phyloP scores from a whole-genome alignment of 2,888 invertebrate species.

The Lasioglossum villosulum region DNA sequence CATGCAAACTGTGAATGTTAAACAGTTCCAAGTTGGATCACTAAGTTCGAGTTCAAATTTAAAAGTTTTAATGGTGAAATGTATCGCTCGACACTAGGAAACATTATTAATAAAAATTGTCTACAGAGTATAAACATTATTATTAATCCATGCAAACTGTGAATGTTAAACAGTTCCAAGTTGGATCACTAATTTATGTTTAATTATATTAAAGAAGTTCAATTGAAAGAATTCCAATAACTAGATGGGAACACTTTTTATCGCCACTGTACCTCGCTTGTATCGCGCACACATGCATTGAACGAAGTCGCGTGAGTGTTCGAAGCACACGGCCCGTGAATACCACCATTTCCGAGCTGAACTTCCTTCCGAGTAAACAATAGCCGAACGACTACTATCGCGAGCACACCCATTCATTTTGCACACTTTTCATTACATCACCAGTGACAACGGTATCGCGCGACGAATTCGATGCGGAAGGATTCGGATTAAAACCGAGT shows the following conservation, averaged over 20 bases:
- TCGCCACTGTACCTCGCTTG: conserved; percentile 1
- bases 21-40: background rate
- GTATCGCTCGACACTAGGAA: too few relatives aligned
- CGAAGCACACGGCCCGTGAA: conserved; percentile 62
- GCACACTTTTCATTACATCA: conserved; percentile 71
- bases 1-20: background rate
- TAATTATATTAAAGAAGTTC: background rate
- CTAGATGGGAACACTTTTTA: background rate
- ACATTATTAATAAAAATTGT: too few relatives aligned
- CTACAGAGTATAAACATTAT: too few relatives aligned
- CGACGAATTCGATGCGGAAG: conserved; percentile 50
- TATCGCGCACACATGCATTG: background rate
- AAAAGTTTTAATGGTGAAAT: too few relatives aligned
- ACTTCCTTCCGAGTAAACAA: conserved; percentile 81
- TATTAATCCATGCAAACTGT: background rate
- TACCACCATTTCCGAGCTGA: conserved; percentile 80
- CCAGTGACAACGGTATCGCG: conserved; percentile 35
- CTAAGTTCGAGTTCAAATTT: too few relatives aligned
- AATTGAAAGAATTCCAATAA: background rate
- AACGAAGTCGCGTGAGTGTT: background rate
- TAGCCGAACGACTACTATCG: conserved; percentile 64
- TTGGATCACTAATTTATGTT: too few relatives aligned
- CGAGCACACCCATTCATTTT: conserved; percentile 69
- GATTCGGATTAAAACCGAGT: conserved; percentile 45
- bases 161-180: background rate